Evolutionary conservation across 1,140 invertebrate species (phyloP), one percentile per base, ranked within the genome.

Genomic region (Paralvinella palmiformis): DNA sequence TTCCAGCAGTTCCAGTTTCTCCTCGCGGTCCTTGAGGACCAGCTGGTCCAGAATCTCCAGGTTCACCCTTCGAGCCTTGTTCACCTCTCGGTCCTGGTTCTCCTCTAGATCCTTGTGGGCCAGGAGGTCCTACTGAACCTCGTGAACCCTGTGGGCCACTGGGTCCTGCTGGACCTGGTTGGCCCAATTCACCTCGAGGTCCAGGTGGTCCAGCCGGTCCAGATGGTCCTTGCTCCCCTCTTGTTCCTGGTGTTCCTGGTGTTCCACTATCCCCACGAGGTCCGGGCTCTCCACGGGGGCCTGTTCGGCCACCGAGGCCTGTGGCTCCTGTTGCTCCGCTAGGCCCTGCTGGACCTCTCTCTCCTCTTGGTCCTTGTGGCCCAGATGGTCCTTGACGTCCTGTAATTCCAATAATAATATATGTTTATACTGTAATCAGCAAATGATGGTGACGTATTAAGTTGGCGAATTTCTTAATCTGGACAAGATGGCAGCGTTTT

Each of bases 211-310:
- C 62, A 52, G 20, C 44, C 20, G 33, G 13, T 56, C 62, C 62
- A 57, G 48, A 36, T 15, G 62, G 22, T 27, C 62, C 62, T 24
- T 17, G 6, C 20, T 15, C 31, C 10, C 59, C 62, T 35, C 48
- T 59, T 57, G 50, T n/a, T 31, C 62, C 62, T 55, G 48, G n/a
- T 1, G n/a, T 27, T 35, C 63, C 63, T 1, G 22, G 13, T 13
- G 59, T 45, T 33, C 64, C 64, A 22, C 31, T 50, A 17, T 48
- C 44, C 31, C 55, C 27, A 7, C 1, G 17, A 24, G 10, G 72
- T 58, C 58, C 79, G 67, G 32, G 69, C 66, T 45, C 57, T 53
- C 59, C 83, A 79, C 2, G 75, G 65, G 55, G 71, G 52, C 57
- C 79, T 68, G 41, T 71, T 67, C 37, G 7, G 22, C 66, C 66